A percentile compares a stretch with the other conserved stretches of the same genome.
phyloP scores from a whole-genome alignment of 2,888 invertebrate species.

The Drosophila hamatofila region DNA sequence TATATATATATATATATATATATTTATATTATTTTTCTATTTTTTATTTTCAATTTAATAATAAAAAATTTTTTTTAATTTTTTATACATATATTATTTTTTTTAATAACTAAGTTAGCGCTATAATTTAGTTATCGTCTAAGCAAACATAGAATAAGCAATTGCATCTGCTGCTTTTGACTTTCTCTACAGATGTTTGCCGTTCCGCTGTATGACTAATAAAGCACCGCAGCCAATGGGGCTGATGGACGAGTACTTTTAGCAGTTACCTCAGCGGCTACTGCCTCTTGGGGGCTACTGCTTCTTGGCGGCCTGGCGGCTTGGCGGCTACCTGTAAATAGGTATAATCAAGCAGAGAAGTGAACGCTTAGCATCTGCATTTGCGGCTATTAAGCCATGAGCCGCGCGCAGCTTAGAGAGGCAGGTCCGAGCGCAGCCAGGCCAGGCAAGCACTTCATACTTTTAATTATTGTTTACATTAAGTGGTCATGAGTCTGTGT shows the following conservation, averaged over 20 bases:
- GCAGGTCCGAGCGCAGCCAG: constrained; percentile 25
- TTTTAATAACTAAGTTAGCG: neutral
- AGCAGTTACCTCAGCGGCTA: constrained; percentile 7
- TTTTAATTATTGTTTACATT: constrained; percentile 82
- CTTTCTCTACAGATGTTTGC: neutral
- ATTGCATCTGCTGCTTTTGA: neutral
- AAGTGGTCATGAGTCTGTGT: constrained; percentile 77
- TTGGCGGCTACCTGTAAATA: constrained; percentile 34
- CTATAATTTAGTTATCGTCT: neutral
- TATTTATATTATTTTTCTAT: too few relatives aligned
- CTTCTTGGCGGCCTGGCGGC: too few relatives aligned
- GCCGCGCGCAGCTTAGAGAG: constrained; percentile 30
- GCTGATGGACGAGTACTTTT: constrained; percentile 26
- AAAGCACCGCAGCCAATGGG: constrained; percentile 54
- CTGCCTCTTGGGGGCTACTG: constrained; percentile 1
- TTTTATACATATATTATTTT: neutral
- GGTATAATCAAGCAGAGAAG: constrained; percentile 57
- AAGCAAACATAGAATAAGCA: constrained; percentile 11
- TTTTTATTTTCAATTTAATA: neutral
- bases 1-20: too few relatives aligned
- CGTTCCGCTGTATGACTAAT: constrained; percentile 66
- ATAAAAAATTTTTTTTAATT: neutral
- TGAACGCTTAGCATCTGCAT: constrained; percentile 60
- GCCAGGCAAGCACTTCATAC: constrained; percentile 43
- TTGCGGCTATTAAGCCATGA: constrained; percentile 75